Evolutionary conservation across 2,113 vertebrate species (phyloP).

Genomic region (Odontesthes bonariensis): DNA sequence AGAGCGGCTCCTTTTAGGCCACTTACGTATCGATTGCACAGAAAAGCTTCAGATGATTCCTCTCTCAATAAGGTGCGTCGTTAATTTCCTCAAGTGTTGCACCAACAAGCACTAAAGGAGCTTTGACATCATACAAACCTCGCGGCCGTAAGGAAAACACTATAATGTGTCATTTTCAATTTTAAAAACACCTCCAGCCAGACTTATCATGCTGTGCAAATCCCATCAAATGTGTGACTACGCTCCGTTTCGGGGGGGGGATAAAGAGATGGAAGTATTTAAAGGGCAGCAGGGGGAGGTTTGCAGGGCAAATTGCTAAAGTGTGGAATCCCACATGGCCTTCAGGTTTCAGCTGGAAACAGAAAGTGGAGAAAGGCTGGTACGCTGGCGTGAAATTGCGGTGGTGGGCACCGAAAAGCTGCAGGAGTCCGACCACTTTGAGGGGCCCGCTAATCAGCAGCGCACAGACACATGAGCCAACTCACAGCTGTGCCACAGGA

Average conservation of each 20-base stretch:
- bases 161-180: slow-evolving; percentile 31
- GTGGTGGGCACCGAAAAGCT: slow-evolving; percentile 67
- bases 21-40: slow-evolving; percentile 62
- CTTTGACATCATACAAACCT: slow-evolving; percentile 17
- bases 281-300: slow-evolving; percentile 14
- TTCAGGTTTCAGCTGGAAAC: slow-evolving; percentile 68
- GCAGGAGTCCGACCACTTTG: slow-evolving; percentile 70
- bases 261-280: slow-evolving; percentile 57
- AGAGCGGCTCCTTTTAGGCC: slow-evolving; percentile 44
- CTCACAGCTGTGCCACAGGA: slow-evolving; percentile 73
- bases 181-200: slow-evolving; percentile 53
- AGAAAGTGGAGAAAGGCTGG: slow-evolving; percentile 63
- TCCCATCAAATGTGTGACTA: slow-evolving; percentile 60
- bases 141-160: background rate
- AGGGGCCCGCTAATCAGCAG: slow-evolving; percentile 81
- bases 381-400: slow-evolving; percentile 79
- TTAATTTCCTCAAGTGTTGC: slow-evolving; percentile 19
- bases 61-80: slow-evolving; percentile 34
- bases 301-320: slow-evolving; percentile 59
- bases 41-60: slow-evolving; percentile 45
- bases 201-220: slow-evolving; percentile 45
- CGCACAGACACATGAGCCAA: slow-evolving; percentile 70
- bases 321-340: slow-evolving; percentile 61
- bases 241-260: slow-evolving; percentile 44
- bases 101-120: slow-evolving; percentile 28